Base-by-base conservation (phyloP, 2,113 vertebrate genomes). In the Hyla sarda region DNA sequence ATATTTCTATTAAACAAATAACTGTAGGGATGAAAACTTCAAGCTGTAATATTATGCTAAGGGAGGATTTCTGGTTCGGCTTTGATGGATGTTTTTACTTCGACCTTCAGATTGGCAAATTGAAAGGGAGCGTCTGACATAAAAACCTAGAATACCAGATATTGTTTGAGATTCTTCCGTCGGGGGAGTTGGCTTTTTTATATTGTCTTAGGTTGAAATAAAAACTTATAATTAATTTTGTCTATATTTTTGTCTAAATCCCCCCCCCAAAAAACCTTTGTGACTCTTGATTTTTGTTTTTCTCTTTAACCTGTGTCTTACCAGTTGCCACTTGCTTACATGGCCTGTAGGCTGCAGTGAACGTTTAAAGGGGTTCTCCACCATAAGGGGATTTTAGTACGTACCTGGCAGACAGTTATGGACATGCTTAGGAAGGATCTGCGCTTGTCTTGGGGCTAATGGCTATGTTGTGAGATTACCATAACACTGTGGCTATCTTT, bases 1-100 rank as follows among this genome's bases (percentile, higher is more conserved):
- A 94, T 94, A 94, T 95, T 95, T 94, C 93, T 95, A 95, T 95
- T 95, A 95, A 95, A 94, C 94, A 95, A 95, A 95, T 95, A 95
- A 95, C 92, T 90, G 92, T 92, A 90, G 92, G 90, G 93, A 92
- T 93, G 91, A 88, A 93, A 95, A 95, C 93, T 93, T 92, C 89
- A 91, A 92, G 91, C 93, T 88, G 75, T 0, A 0, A 82, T 0
- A 0, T 83, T 93, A 45, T 89, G 89, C 88, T 91, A 90, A 88
- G 89, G 88, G 85, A 90, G 90, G 89, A 79, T 88, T 91, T 90
- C 87, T 37, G 21, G 84, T 85, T n/a, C 81, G 86, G 85, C 88
- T 92, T 91, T 91, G 79, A 89, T 88, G 56, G 89, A 71, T 89
- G 60, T 87, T 90, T 90, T 90, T 92, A 88, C 90, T 87, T 88